Base-by-base conservation (phyloP, 35 echinoderm and acorn worm species). In the Chiridota heheva region DNA sequence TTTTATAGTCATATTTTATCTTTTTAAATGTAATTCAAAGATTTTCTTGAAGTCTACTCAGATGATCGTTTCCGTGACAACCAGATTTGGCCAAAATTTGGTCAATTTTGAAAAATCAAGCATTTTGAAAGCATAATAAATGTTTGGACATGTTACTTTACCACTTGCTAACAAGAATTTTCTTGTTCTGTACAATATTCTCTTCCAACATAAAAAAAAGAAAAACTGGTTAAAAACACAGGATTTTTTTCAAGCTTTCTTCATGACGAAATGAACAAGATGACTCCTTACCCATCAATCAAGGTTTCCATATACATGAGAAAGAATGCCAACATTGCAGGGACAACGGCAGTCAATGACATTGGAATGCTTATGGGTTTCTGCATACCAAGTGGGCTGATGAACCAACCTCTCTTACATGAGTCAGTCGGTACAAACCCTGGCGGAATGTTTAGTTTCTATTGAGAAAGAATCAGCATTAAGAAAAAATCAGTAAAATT, bases 261-360 rank as follows among this genome's bases (percentile, higher is more conserved):
- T 53, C n/a, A 12, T n/a, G n/a, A n/a, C n/a, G n/a, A n/a, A n/a
- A n/a, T n/a, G n/a, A n/a, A n/a, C n/a, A 55, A 55, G 15, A 15
- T 55, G 49, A 12, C 25, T 2, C 85, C 87, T 30, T 82, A 98
- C 95, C 73, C 81, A 35, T 80, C 85, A 39, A 98, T 98, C 34
- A 91, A 73, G 13, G 95, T 88, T 64, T 98, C 95, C 95, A 98
- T 98, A 64, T 76, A 98, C 64, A 98, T 71, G 40, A 98, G 89
- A 25, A 98, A 88, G 58, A 98, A 98, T n/a, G 66, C 89, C 12
- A 98, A 60, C 3, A 88, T 38, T 3, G 89, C 95, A 29, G 95
- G 95, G 25, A 98, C 81, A 12, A 69, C 53, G 35, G 85, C 95
- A 67, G 84, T 81, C 60, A 98, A 89, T 34, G 92, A 83, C 20